Evolutionary conservation across 2,113 vertebrate species (phyloP).

Genomic region (Hydrolagus affinis): DNA sequence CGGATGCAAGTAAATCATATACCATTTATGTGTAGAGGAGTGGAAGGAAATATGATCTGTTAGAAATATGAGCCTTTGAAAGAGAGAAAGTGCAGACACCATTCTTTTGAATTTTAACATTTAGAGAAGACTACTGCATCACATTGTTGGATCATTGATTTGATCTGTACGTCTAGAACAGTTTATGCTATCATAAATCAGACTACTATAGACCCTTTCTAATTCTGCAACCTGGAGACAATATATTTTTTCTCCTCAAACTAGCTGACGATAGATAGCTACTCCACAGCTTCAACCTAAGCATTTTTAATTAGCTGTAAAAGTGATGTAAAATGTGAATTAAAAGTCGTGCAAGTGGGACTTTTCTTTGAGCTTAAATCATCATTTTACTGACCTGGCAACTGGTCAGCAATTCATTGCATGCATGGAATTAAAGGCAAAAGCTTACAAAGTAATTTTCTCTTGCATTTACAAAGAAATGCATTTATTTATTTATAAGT

Average conservation of each 20-base stretch:
- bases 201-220: neutral
- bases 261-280: neutral
- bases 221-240: neutral
- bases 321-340: neutral
- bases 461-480: neutral
- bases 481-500: neutral
- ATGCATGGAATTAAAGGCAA: conserved; percentile 3
- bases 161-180: neutral
- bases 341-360: conserved; percentile 1
- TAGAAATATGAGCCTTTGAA: neutral
- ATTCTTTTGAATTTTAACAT: neutral
- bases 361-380: neutral
- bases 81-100: neutral
- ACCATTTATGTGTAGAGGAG: neutral
- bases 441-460: neutral
- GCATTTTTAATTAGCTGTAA: neutral
- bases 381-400: neutral
- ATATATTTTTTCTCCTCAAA: neutral
- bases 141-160: neutral
- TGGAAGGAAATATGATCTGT: neutral
- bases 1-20: neutral
- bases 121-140: neutral
- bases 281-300: neutral
- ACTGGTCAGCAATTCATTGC: neutral
- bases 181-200: neutral